phyloP scores from a whole-genome alignment of 2,113 vertebrate genomes.

The Bagarius yarrelli region DNA sequence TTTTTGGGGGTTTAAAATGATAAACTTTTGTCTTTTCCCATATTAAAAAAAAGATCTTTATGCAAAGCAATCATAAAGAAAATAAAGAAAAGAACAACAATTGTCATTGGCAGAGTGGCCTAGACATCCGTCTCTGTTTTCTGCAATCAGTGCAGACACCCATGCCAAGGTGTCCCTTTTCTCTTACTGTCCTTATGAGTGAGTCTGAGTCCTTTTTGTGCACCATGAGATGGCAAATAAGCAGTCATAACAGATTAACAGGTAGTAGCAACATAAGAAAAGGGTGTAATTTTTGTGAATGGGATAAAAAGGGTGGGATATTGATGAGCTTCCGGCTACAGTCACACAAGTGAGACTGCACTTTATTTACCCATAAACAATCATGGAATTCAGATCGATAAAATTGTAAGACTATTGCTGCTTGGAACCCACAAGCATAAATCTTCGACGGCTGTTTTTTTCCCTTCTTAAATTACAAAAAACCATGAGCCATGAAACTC shows the following conservation, averaged over 20 bases:
- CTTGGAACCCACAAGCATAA: slow-evolving; percentile 61
- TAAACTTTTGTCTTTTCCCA: not conserved
- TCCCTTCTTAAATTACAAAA: slow-evolving; percentile 76
- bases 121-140: slow-evolving; percentile 19
- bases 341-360: slow-evolving; percentile 49
- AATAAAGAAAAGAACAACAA: slow-evolving; percentile 52
- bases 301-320: slow-evolving; percentile 44
- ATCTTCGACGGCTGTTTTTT: slow-evolving; percentile 63
- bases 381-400: slow-evolving; percentile 71
- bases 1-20: not conserved
- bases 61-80: slow-evolving; percentile 63
- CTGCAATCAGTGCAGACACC: slow-evolving; percentile 25
- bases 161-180: slow-evolving; percentile 30
- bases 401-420: slow-evolving; percentile 53
- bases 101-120: slow-evolving; percentile 52
- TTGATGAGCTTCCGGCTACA: slow-evolving; percentile 37
- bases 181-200: slow-evolving; percentile 1
- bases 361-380: slow-evolving; percentile 71
- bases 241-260: not conserved
- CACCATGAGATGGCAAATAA: not conserved
- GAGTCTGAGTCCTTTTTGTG: not conserved
- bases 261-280: not conserved
- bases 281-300: slow-evolving; percentile 46
- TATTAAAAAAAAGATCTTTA: slow-evolving; percentile 9
- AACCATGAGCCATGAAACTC: slow-evolving; percentile 68